phyloP scores from a whole-genome alignment of 2,113 vertebrate species.

The Lipophrys pholis region DNA sequence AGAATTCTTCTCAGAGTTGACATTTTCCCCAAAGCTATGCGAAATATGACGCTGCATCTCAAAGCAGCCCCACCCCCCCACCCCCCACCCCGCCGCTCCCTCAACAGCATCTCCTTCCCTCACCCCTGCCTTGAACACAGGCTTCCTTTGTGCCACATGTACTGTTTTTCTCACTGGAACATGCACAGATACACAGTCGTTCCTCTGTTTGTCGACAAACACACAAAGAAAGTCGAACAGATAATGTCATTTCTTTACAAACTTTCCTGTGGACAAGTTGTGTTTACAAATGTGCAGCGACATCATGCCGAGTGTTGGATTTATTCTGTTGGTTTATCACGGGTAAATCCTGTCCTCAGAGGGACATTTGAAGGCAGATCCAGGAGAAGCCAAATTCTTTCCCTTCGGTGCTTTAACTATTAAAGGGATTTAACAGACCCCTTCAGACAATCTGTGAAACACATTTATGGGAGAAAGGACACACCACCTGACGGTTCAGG shows the following conservation, averaged over 20 bases:
- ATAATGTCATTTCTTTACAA: not conserved
- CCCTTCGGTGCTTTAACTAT: slow-evolving; percentile 69
- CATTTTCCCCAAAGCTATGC: slow-evolving; percentile 73
- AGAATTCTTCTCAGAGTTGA: slow-evolving; percentile 79
- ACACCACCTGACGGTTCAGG: slow-evolving; percentile 74
- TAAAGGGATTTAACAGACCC: slow-evolving; percentile 79
- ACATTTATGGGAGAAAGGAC: slow-evolving; percentile 78
- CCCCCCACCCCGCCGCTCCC: slow-evolving; percentile 29
- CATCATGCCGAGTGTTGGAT: slow-evolving; percentile 68
- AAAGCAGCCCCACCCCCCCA: slow-evolving; percentile 28
- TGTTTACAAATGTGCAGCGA: slow-evolving; percentile 66
- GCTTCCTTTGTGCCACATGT: slow-evolving; percentile 44
- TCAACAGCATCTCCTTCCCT: slow-evolving; percentile 44
- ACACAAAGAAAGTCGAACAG: slow-evolving; percentile 18
- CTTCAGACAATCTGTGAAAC: slow-evolving; percentile 80
- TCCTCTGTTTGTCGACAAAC: slow-evolving; percentile 45
- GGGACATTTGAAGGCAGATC: slow-evolving; percentile 77
- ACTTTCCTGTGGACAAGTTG: slow-evolving; percentile 37
- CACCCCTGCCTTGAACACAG: slow-evolving; percentile 36
- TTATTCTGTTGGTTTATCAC: slow-evolving; percentile 76
- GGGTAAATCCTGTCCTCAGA: slow-evolving; percentile 71
- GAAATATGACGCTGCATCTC: slow-evolving; percentile 75
- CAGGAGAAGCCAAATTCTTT: slow-evolving; percentile 72
- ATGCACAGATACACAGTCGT: slow-evolving; percentile 16
- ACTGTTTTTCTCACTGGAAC: slow-evolving; percentile 20